These are phyloP conservation scores for Pimephales promelas DNA, from an alignment of 2,113 vertebrate species.

Conservation along the genomic window DNA sequence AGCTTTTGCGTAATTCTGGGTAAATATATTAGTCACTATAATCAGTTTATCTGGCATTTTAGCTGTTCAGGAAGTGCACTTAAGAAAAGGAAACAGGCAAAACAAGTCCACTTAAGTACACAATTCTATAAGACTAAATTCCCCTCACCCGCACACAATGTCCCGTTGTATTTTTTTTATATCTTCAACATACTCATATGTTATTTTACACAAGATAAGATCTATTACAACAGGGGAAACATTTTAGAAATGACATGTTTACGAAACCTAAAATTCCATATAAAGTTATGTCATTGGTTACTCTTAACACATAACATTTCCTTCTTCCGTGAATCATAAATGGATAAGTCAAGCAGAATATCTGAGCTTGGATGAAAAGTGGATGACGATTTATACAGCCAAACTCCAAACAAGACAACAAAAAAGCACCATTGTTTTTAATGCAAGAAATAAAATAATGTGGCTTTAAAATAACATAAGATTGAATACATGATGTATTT, in stretches of 20 bases:
- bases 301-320: too few species aligned
- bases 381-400: not conserved
- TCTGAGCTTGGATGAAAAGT: not conserved
- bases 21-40: not conserved
- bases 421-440: not conserved
- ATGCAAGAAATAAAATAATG: not conserved
- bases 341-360: not conserved
- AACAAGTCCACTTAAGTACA: slow-evolving; percentile 1
- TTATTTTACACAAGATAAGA: not conserved
- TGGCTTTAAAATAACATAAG: not conserved
- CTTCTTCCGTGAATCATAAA: not conserved
- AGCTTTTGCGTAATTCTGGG: not conserved
- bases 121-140: not conserved
- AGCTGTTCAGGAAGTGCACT: not conserved
- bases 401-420: not conserved
- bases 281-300: not conserved
- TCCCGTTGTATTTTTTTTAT: not conserved
- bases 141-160: not conserved
- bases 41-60: not conserved
- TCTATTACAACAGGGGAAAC: not conserved
- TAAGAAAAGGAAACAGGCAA: not conserved
- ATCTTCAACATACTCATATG: not conserved
- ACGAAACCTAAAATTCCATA: not conserved
- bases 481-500: not conserved
- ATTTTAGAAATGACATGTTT: not conserved